phyloP scores from a whole-genome alignment of 1,140 invertebrate species.

The Augochlora pura region DNA sequence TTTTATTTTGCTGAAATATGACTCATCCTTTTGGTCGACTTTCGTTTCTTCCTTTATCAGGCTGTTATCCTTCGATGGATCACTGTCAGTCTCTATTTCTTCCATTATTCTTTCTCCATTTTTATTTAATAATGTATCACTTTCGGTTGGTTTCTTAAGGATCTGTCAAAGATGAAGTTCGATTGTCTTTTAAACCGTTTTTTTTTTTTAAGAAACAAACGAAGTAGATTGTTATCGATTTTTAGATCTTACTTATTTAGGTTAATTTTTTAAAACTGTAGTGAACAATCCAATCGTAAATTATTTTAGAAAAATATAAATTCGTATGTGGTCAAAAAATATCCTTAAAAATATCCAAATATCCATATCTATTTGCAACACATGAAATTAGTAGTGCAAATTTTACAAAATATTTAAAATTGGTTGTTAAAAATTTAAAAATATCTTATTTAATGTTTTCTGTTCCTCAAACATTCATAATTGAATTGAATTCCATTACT shows the following conservation, averaged over 20 bases:
- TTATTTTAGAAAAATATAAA: no score
- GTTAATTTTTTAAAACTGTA: neutral
- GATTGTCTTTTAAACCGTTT: neutral
- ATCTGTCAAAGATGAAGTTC: neutral
- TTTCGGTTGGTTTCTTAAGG: neutral
- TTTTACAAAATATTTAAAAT: no score
- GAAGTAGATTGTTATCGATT: neutral
- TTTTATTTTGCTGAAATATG: constrained; percentile 69
- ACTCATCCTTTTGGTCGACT: neutral
- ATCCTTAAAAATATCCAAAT: no score
- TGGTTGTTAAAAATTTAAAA: no score
- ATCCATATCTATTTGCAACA: no score
- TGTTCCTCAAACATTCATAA: no score
- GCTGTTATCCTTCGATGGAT: neutral
- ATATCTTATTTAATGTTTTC: no score
- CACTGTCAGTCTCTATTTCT: neutral
- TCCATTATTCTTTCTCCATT: neutral
- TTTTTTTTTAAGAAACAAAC: neutral
- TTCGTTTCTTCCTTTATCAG: neutral
- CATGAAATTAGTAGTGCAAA: no score
- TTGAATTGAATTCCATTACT: no score
- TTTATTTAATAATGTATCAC: constrained; percentile 17
- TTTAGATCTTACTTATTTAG: neutral
- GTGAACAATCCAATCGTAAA: no score
- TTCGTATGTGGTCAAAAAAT: no score